Evolutionary conservation across 2,797 vertebrate genomes (phyloP).

Genomic region (Parauchenoglanis punctatus): DNA sequence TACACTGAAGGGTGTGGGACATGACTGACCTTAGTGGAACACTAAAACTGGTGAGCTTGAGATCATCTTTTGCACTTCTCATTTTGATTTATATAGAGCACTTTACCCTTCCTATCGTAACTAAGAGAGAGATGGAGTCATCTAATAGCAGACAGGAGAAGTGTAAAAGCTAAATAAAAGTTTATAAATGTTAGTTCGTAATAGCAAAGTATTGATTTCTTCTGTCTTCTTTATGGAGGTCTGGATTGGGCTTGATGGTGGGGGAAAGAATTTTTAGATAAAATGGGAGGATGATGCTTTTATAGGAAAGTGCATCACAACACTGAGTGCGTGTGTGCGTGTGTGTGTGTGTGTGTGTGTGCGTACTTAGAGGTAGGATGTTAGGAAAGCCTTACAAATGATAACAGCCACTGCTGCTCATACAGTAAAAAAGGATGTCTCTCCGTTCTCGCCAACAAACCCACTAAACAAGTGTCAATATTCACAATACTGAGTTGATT

Average conservation of each 20-base stretch:
- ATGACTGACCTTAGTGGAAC: slow-evolving; percentile 47
- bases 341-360: slow-evolving; percentile 10
- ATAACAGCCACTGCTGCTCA: slow-evolving; percentile 6
- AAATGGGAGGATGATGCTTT: slow-evolving; percentile 53
- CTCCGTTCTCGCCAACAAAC: background rate
- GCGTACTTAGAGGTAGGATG: background rate
- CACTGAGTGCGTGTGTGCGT: background rate
- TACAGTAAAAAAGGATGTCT: background rate
- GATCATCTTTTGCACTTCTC: slow-evolving; percentile 57
- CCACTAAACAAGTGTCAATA: background rate
- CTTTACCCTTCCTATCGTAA: slow-evolving; percentile 59
- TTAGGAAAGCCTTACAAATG: slow-evolving; percentile 21
- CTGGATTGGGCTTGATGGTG: slow-evolving; percentile 46
- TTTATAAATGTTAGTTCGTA: slow-evolving; percentile 59
- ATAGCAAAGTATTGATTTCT: slow-evolving; percentile 61
- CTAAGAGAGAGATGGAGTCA: slow-evolving; percentile 52
- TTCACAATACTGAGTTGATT: background rate
- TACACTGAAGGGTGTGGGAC: slow-evolving; percentile 51
- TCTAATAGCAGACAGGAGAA: slow-evolving; percentile 51
- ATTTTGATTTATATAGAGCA: slow-evolving; percentile 56
- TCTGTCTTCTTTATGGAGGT: slow-evolving; percentile 56
- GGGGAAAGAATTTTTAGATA: slow-evolving; percentile 53
- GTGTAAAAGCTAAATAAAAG: slow-evolving; percentile 60
- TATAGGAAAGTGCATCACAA: slow-evolving; percentile 50
- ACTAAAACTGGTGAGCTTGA: slow-evolving; percentile 53